Percentiles rank a stretch among this genome's conserved stretches.
Evolutionary conservation across 2,888 invertebrate genomes (phyloP).

Genomic region (Pecten maximus): DNA sequence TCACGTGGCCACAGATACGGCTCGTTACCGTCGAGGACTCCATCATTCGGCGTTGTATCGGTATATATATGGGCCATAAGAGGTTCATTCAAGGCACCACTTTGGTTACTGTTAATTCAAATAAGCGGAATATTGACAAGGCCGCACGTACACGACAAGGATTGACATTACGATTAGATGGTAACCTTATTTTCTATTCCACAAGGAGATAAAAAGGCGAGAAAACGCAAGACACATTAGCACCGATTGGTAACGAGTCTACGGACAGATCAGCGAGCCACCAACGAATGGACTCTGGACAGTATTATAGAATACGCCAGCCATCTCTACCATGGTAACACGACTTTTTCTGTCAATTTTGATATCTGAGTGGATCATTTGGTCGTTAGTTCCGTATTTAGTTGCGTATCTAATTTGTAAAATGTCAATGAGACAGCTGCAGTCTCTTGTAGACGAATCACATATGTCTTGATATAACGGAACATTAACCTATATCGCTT

Average conservation of each 20-base stretch:
- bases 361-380: conserved; percentile 2
- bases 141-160: background rate
- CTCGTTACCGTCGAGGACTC: background rate
- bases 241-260: background rate
- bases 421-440: background rate
- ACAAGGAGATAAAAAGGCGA: conserved; percentile 4
- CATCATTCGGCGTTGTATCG: background rate
- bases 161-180: background rate
- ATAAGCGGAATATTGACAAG: conserved; percentile 15
- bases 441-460: background rate
- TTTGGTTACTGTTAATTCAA: conserved; percentile 2
- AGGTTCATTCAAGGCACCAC: background rate
- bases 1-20: background rate
- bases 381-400: conserved; percentile 18
- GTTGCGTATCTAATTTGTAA: conserved; percentile 13
- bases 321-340: background rate
- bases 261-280: background rate
- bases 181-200: background rate
- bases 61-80: background rate
- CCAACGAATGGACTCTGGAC: background rate
- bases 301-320: background rate
- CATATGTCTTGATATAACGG: background rate
- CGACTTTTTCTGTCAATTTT: background rate
- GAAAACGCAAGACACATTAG: background rate
- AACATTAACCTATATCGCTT: background rate